These are phyloP conservation scores for Oligia latruncula DNA, from an alignment of 2,888 invertebrate species.

Conservation along the genomic window DNA sequence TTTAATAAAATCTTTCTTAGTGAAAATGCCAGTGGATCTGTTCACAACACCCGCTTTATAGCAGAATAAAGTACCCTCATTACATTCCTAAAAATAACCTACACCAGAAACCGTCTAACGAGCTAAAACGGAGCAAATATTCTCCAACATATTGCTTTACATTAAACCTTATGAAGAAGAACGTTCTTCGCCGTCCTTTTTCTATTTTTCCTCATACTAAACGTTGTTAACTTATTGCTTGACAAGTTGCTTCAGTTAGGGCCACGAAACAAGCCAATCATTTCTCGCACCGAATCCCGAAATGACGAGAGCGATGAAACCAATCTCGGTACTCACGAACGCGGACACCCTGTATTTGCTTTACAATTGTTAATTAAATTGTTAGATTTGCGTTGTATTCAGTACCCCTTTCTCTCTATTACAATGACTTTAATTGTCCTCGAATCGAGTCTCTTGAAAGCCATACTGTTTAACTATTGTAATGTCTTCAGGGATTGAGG, in stretches of 20 bases:
- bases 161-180: constrained; percentile 57
- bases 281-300: constrained; percentile 32
- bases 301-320: constrained; percentile 47
- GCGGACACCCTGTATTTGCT: constrained; percentile 52
- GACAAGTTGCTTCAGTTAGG: constrained; percentile 33
- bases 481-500: constrained; percentile 33
- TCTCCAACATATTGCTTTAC: constrained; percentile 30
- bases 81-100: constrained; percentile 13
- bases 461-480: constrained; percentile 55
- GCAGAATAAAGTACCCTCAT: constrained; percentile 12
- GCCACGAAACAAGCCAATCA: constrained; percentile 43
- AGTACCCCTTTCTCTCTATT: constrained; percentile 53
- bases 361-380: constrained; percentile 61
- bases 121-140: constrained; percentile 30
- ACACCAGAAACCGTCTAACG: constrained; percentile 23
- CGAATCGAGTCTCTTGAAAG: constrained; percentile 45
- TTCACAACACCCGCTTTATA: neutral
- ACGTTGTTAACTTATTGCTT: constrained; percentile 48
- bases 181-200: constrained; percentile 39
- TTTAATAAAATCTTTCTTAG: neutral
- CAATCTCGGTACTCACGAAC: constrained; percentile 43
- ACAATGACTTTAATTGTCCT: constrained; percentile 60
- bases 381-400: constrained; percentile 61
- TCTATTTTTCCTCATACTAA: constrained; percentile 49
- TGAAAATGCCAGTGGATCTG: neutral